Evolutionary conservation across 1,140 invertebrate genomes (phyloP), one percentile per base, ranked within the genome.

Genomic region (Stegodyphus dumicola): DNA sequence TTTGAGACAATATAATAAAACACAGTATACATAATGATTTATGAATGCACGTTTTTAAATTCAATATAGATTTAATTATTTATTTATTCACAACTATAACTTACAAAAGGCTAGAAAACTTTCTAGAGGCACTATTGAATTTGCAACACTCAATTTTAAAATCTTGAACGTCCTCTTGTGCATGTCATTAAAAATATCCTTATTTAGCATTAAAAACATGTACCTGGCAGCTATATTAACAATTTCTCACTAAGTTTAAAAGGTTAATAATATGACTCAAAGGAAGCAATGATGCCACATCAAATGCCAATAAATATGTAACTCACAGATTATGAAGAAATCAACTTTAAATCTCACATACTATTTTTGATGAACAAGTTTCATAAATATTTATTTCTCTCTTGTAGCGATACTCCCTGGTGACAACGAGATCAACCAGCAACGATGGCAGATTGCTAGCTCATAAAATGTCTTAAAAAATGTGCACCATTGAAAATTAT

Each of bases 91-190:
- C 51, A 53, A n/a, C 64, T 78, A 69, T 18, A 69, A 69, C 48
- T 78, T 78, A 78, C 77, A 78, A 78, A 78, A 78, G 49, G 77
- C 77, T 78, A 78, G 77, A 78, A 78, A 78, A 78, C 64, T 71
- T 17, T 78, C 77, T 78, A 69, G 77, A 69, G 77, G 77, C 77
- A 78, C 77, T 78, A 78, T 67, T 51, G 33, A 78, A 69, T 78
- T 54, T 78, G 77, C 77, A 78, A 78, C 64, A 78, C 18, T 78
- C 65, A 17, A 78, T 78, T 78, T 78, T 78, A 78, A 78, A 67
- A 78, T 69, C 77, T 78, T 78, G 77, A 78, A 78, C 66, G 53
- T 78, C 48, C 6, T 65, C 33, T 69, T 78, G 65, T 54, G 65
- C 65, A 78, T 33, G n/a, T 78, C 51, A 33, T 69, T 78, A 78